These are phyloP conservation scores for Dryobates pubescens DNA, from an alignment of 2,797 vertebrate genomes.

Conservation along the genomic window DNA sequence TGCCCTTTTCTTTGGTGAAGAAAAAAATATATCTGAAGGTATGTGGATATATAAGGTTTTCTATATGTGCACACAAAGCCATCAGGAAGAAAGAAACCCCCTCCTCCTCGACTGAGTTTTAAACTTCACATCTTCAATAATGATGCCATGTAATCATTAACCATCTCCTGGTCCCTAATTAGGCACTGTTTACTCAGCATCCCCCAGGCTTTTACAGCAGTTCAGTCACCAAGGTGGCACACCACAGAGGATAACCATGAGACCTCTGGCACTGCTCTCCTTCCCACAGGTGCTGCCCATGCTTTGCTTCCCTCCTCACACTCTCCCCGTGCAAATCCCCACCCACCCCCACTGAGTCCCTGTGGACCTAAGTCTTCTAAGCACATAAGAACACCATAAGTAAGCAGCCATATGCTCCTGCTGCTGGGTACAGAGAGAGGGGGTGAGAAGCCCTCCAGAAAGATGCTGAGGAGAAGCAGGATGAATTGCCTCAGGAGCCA, in stretches of 20 bases:
- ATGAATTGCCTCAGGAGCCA: background rate
- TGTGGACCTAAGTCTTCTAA: fast-evolving
- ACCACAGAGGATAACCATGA: fast-evolving
- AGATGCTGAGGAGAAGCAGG: background rate
- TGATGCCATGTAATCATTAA: fast-evolving
- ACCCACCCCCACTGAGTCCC: background rate
- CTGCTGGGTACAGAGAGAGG: background rate
- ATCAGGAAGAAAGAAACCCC: background rate
- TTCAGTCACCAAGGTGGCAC: background rate
- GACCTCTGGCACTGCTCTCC: fast-evolving
- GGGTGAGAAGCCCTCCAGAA: background rate
- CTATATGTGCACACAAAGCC: background rate
- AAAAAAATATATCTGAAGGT: background rate
- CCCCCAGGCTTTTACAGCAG: background rate
- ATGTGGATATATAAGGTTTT: background rate
- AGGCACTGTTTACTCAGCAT: background rate
- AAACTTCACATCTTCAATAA: background rate
- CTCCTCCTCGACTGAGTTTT: background rate
- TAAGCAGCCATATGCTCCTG: conserved; percentile 10
- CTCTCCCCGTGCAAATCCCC: background rate
- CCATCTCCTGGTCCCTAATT: background rate
- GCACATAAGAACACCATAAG: conserved; percentile 28
- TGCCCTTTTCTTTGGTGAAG: background rate
- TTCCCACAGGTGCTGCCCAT: background rate
- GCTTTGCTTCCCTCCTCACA: background rate